These are phyloP conservation scores for Cotesia vestalis DNA, from an alignment of 1,140 invertebrate genomes.

Conservation along the genomic window DNA sequence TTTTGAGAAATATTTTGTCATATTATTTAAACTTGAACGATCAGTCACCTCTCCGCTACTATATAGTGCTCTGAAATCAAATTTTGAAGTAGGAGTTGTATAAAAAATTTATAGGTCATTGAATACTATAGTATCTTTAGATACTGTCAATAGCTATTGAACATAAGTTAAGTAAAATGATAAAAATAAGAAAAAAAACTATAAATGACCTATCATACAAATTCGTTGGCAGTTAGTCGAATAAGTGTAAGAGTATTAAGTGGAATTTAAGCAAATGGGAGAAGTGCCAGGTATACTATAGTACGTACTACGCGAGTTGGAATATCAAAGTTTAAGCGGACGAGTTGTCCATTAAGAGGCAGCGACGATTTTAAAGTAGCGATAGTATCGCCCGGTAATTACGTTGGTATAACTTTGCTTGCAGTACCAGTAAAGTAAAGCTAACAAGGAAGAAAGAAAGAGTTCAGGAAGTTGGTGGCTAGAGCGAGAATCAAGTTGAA, in stretches of 20 bases:
- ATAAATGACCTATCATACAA: not conserved
- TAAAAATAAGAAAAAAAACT: not conserved
- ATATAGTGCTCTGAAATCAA: too few relatives aligned
- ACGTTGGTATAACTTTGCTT: constrained; percentile 33
- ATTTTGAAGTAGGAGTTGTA: too few relatives aligned
- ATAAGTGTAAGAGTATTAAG: not conserved
- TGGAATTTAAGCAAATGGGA: constrained; percentile 2
- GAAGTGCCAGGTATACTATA: constrained; percentile 3
- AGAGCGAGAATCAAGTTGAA: not conserved
- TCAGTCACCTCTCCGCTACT: too few relatives aligned
- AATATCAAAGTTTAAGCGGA: constrained; percentile 31
- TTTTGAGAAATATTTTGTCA: too few relatives aligned
- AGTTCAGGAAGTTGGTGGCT: not conserved
- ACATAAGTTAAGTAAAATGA: not conserved
- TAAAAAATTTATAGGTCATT: too few relatives aligned
- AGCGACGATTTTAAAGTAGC: constrained; percentile 40
- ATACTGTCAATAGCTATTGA: too few relatives aligned
- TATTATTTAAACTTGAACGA: too few relatives aligned
- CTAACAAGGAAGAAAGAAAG: too few relatives aligned
- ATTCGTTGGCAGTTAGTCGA: constrained; percentile 13
- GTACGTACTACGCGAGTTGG: not conserved
- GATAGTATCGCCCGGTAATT: constrained; percentile 40
- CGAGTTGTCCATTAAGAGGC: constrained; percentile 40
- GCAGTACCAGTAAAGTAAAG: too few relatives aligned
- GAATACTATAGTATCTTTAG: too few relatives aligned